Evolutionary conservation across 2,888 invertebrate species (phyloP).

Genomic region (Drosophila paranaensis): DNA sequence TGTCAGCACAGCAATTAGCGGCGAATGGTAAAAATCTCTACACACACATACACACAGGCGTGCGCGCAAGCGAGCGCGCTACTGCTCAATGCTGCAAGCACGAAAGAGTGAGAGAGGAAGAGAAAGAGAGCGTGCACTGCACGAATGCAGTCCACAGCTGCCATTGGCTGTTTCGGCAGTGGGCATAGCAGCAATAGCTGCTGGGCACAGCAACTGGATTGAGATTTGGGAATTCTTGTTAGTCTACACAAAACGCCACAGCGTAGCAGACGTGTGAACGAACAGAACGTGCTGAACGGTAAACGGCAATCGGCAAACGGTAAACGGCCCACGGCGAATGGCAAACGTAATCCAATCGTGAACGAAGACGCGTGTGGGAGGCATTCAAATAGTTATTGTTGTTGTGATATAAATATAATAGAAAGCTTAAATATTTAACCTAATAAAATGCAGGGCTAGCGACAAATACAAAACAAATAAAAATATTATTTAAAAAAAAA

Average conservation of each 20-base stretch:
- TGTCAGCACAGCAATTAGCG: slow-evolving; percentile 76
- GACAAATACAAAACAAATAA: slow-evolving; percentile 20
- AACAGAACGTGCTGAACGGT: slow-evolving; percentile 32
- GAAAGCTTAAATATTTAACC: not conserved
- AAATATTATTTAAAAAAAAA: slow-evolving; percentile 9
- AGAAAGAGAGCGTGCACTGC: slow-evolving; percentile 10
- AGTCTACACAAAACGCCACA: slow-evolving; percentile 80
- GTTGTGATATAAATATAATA: slow-evolving; percentile 45
- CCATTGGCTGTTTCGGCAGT: slow-evolving; percentile 53
- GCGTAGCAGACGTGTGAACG: slow-evolving; percentile 72
- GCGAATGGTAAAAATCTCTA: slow-evolving; percentile 68
- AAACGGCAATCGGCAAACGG: slow-evolving; percentile 19
- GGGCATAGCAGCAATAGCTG: slow-evolving; percentile 40
- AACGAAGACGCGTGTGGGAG: slow-evolving; percentile 45
- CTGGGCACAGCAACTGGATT: slow-evolving; percentile 50
- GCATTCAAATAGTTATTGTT: slow-evolving; percentile 30
- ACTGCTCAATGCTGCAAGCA: not conserved
- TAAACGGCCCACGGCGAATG: slow-evolving; percentile 19
- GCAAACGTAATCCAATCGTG: slow-evolving; percentile 23
- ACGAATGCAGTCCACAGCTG: slow-evolving; percentile 61
- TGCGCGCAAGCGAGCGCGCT: slow-evolving; percentile 18
- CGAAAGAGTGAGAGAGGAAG: slow-evolving; percentile 26
- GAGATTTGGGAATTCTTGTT: slow-evolving; percentile 65
- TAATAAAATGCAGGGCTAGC: slow-evolving; percentile 34
- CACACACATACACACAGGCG: slow-evolving; percentile 32